Evolutionary conservation across 2,888 invertebrate species (phyloP), one percentile per base, ranked within the genome.

Genomic region (Idaea dimidiata): DNA sequence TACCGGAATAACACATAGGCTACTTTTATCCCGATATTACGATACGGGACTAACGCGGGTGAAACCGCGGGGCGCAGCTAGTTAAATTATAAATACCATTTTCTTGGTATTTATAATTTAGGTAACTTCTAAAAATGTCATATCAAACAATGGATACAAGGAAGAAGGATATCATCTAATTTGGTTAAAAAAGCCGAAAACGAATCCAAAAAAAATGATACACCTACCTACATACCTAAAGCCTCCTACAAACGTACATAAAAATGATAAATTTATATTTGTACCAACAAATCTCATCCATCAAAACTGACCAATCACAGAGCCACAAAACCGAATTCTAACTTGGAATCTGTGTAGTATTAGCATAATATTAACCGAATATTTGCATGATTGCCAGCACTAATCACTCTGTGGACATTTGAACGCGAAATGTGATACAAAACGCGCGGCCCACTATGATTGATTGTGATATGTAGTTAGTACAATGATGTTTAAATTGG

Each of bases 351-450:
- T 43, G 43, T 14, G 43, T 43, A 59, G 53, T 61, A 63, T 71
- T 66, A 63, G 65, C 70, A 73, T 70, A 72, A 66, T 64, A 68
- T 66, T 65, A 60, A 62, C 65, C 62, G 67, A 65, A 59, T 66
- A 77, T 78, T 74, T 73, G 76, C 79, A 78, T 79, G 76, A 78
- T 76, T 70, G 72, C 65, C 61, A 64, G 57, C 72, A 70, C 74
- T 78, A 79, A 79, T 79, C 79, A 79, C 67, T 69, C 67, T 64
- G 63, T 58, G 59, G 71, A 64, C 67, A 63, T 60, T 56, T 57
- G 70, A 66, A 68, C 64, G 64, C 68, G 69, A 59, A 63, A 66
- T 63, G 59, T 61, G 58, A 43, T 62, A 63, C 57, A 59, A 32
- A 56, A 33, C 58, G 32, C 58, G 32, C 17, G 33, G 43, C 31